phyloP scores from a whole-genome alignment of 2,797 vertebrate genomes.

The Astyanax mexicanus region DNA sequence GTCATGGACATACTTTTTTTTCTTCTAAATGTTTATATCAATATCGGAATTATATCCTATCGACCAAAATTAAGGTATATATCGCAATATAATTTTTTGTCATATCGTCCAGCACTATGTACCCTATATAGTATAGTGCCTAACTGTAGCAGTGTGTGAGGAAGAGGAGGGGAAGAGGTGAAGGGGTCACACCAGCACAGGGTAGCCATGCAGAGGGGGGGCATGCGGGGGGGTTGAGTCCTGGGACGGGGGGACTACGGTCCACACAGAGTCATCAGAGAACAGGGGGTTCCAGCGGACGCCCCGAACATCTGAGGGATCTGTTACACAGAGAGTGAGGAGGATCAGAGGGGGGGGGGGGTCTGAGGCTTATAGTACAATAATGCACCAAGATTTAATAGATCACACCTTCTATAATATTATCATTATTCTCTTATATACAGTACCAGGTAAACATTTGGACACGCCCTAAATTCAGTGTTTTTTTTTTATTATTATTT shows the following conservation, averaged over 20 bases:
- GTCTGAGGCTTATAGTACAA: background rate
- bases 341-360: background rate
- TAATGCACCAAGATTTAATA: background rate
- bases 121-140: too few species aligned
- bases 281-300: constrained; percentile 74
- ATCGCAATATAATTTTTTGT: too few species aligned
- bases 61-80: too few species aligned
- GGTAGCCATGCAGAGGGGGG: constrained; percentile 45
- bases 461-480: too few species aligned
- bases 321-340: constrained; percentile 63
- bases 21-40: too few species aligned
- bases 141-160: background rate
- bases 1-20: too few species aligned
- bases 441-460: too few species aligned
- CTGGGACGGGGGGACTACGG: constrained; percentile 66
- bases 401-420: background rate
- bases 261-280: constrained; percentile 65
- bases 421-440: too few species aligned
- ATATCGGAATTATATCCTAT: too few species aligned
- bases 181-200: constrained; percentile 43
- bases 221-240: constrained; percentile 58
- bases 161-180: background rate
- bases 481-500: too few species aligned
- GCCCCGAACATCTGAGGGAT: constrained; percentile 69
- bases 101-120: too few species aligned